Conservation (phyloP, 2,888 invertebrate genomes). For the Metellina segmentata region DNA sequence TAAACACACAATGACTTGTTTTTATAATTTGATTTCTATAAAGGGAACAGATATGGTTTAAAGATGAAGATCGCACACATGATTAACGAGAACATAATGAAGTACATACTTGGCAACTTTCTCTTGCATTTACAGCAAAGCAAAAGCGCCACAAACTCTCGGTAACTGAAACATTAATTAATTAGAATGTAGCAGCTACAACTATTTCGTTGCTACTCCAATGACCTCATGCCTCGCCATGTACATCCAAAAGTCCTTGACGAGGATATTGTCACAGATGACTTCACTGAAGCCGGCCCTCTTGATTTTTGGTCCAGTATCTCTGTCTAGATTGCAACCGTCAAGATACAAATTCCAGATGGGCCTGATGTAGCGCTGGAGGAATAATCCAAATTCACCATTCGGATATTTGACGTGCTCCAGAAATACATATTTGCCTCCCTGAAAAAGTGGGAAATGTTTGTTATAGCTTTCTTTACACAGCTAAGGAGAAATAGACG, state of each 20-base stretch:
- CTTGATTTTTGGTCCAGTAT: neutral
- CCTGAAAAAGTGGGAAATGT: neutral
- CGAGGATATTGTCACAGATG: neutral
- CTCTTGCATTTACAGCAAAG: too few species aligned
- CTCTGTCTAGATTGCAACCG: slow-evolving; percentile 5
- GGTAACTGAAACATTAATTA: neutral
- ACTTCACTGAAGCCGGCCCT: slow-evolving; percentile 12
- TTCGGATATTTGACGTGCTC: slow-evolving; percentile 28
- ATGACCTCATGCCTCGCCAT: neutral
- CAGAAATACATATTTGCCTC: slow-evolving; percentile 38
- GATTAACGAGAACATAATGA: too few species aligned
- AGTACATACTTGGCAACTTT: too few species aligned
- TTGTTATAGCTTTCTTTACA: too few species aligned
- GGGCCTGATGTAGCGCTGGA: slow-evolving; percentile 8
- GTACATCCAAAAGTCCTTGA: neutral
- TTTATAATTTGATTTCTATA: too few species aligned
- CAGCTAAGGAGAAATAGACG: too few species aligned
- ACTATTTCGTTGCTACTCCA: slow-evolving; percentile 20
- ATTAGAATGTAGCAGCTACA: neutral
- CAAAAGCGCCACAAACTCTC: too few species aligned
- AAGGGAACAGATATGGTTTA: too few species aligned
- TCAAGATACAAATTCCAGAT: slow-evolving; percentile 24
- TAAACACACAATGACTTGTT: too few species aligned
- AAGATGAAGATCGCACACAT: too few species aligned
- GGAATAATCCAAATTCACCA: neutral